A percentile compares a stretch with the other conserved stretches of the same genome.
Evolutionary conservation across 2,888 invertebrate species (phyloP).

Genomic region (Halictus quadricinctus): DNA sequence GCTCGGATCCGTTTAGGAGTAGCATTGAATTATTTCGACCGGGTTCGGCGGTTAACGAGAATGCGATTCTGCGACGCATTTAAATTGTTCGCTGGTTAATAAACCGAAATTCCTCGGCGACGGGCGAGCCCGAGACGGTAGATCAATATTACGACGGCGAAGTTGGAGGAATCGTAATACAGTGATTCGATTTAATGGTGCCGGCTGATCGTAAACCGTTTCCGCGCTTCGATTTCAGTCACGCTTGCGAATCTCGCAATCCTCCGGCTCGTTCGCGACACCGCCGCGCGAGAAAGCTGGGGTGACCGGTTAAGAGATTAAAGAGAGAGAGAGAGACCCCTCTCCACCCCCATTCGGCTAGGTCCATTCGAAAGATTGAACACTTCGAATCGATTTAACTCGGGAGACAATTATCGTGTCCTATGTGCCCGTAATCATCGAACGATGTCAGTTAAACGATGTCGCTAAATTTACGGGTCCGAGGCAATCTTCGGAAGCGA

Average conservation of each 20-base stretch:
- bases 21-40: not conserved
- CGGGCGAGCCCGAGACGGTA: slow-evolving; percentile 26
- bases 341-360: slow-evolving; percentile 5
- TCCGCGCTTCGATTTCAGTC: slow-evolving; percentile 66
- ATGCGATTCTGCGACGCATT: slow-evolving; percentile 13
- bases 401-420: slow-evolving; percentile 5
- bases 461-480: not conserved
- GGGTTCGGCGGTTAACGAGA: not conserved
- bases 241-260: slow-evolving; percentile 60
- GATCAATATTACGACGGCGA: slow-evolving; percentile 53
- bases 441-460: not conserved
- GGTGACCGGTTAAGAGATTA: slow-evolving; percentile 60
- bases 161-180: slow-evolving; percentile 55
- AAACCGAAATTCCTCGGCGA: slow-evolving; percentile 24
- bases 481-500: not conserved
- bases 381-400: slow-evolving; percentile 26
- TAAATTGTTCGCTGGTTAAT: slow-evolving; percentile 22
- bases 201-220: slow-evolving; percentile 65
- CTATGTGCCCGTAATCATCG: not conserved
- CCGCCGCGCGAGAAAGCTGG: slow-evolving; percentile 46
- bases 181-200: slow-evolving; percentile 69
- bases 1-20: not conserved
- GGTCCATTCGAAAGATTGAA: slow-evolving; percentile 54
- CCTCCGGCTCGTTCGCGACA: slow-evolving; percentile 56
- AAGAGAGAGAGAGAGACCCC: slow-evolving; percentile 27